Evolutionary conservation across 2,888 invertebrate genomes (phyloP).

Genomic region (Ecdyonurus torrentis): DNA sequence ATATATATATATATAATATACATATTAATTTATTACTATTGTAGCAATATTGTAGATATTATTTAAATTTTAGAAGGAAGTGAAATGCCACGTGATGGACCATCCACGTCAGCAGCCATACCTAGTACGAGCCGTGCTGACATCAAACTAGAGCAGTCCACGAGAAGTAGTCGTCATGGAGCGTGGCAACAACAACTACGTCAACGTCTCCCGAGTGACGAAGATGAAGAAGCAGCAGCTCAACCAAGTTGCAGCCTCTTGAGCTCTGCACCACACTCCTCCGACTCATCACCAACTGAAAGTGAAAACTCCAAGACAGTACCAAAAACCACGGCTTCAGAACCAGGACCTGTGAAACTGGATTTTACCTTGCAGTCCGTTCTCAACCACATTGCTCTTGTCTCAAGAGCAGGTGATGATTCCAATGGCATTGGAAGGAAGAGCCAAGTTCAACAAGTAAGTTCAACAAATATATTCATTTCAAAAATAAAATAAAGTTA

Average conservation of each 20-base stretch:
- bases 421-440: conserved; percentile 8
- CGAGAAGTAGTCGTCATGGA: neutral
- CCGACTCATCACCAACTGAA: neutral
- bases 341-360: conserved; percentile 10
- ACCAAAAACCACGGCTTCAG: too few species aligned
- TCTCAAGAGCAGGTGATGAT: conserved; percentile 23
- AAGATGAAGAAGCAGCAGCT: too few species aligned
- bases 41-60: neutral
- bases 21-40: neutral
- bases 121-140: neutral
- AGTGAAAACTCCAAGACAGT: neutral
- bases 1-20: neutral
- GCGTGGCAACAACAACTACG: neutral
- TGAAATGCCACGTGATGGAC: neutral
- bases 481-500: too few species aligned
- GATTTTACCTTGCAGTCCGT: conserved; percentile 33
- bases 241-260: neutral
- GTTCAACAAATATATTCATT: too few species aligned
- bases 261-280: neutral
- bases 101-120: neutral
- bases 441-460: conserved; percentile 10
- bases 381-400: conserved; percentile 35
- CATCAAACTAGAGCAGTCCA: neutral
- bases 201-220: neutral
- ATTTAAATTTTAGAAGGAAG: neutral